Base-by-base conservation (phyloP, 2,113 vertebrate species). In the mouse (Mus musculus) region DNA sequence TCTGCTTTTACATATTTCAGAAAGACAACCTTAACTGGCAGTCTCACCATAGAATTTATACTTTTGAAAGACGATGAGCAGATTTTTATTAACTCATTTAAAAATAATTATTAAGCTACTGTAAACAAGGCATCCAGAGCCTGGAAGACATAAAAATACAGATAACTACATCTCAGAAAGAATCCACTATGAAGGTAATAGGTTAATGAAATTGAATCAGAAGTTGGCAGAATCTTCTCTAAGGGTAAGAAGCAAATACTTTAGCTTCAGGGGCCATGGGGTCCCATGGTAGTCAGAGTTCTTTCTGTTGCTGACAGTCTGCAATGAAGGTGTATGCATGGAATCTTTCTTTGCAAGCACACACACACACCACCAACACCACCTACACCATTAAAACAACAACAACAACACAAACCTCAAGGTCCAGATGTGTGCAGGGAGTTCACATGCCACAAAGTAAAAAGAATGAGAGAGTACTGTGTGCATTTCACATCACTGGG, bases 151-250 rank as follows among this genome's bases (percentile, higher is more conserved):
- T 42, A 33, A 86, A 87, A 54, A 36, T 81, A n/a, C 12, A 91
- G 30, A 24, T 59, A 61, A 63, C 77, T n/a, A 54, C 17, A 63
- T 73, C 67, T 95, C 61, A 67, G 36, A 1, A 52, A 69, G 13
- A 3, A 30, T 86, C 86, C 65, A 26, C 69, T 93, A 22, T 89
- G 69, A 94, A 89, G 94, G 91, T 69, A 63, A 88, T 24, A 16
- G n/a, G 17, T 7, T 75, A 28, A 72, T 52, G 65, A 52, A 65
- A 54, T 77, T 61, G 81, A 85, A 24, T 81, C 81, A 81, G n/a
- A 96, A 33, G 56, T 69, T 7, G 5, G 52, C 42, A 92, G 10
- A 46, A 88, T 76, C 33, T 90, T 72, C 75, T 63, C 1, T 26
- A n/a, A 30, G 54, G 49, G 63, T 28, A 14, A n/a, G 46, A 56